Evolutionary conservation across 2,797 vertebrate genomes (phyloP).

Genomic region (Fistularia commersonii): DNA sequence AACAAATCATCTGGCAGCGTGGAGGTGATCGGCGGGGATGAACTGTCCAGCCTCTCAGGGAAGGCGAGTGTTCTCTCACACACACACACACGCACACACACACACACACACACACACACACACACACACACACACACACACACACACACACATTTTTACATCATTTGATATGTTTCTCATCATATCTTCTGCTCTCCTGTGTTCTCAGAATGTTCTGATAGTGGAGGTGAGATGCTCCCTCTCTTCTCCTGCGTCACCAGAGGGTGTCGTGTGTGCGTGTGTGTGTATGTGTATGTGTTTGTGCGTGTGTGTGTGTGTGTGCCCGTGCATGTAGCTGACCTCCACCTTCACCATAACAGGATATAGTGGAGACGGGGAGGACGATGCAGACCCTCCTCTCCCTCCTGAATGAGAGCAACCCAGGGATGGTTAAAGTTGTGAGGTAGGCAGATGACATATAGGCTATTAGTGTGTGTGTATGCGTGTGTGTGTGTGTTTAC

Average conservation of each 20-base stretch:
- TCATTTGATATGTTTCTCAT: not conserved
- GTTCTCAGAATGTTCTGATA: conserved; percentile 82
- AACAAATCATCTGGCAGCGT: conserved; percentile 76
- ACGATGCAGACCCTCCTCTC: conserved; percentile 81
- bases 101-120: too few species aligned
- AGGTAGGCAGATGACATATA: conserved; percentile 77
- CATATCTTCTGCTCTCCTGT: not conserved
- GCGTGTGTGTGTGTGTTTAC: conserved; percentile 2
- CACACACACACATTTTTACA: too few species aligned
- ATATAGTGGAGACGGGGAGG: conserved; percentile 84
- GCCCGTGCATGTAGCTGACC: not conserved
- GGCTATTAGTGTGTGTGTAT: conserved; percentile 11
- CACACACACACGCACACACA: too few species aligned
- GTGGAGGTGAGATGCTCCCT: conserved; percentile 78
- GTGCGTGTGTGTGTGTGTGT: not conserved
- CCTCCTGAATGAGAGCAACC: conserved; percentile 73
- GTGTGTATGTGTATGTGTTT: not conserved
- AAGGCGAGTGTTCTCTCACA: conserved; percentile 64
- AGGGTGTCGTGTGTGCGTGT: too few species aligned
- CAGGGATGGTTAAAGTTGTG: conserved; percentile 86
- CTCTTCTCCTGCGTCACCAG: not conserved
- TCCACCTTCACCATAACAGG: conserved; percentile 54
- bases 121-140: too few species aligned
- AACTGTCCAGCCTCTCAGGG: conserved; percentile 73
- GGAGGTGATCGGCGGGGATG: conserved; percentile 79